These are phyloP conservation scores for Therioaphis trifolii DNA, from an alignment of 2,888 invertebrate species.

Conservation along the genomic window DNA sequence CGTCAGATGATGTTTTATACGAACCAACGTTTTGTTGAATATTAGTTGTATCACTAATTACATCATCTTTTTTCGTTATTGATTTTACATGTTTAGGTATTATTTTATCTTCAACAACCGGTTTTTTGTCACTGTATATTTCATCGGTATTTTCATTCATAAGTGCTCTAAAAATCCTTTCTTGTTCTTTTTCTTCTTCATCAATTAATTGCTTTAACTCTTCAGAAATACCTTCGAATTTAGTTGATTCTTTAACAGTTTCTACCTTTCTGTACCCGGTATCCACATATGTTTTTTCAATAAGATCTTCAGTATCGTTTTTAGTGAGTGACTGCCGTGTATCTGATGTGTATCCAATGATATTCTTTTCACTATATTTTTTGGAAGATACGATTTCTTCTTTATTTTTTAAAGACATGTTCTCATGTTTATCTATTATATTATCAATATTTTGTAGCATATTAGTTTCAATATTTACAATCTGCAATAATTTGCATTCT, in stretches of 20 bases:
- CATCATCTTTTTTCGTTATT: constrained; percentile 51
- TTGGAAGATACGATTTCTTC: background rate
- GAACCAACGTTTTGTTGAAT: background rate
- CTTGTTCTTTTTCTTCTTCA: constrained; percentile 64
- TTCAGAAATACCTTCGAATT: constrained; percentile 63
- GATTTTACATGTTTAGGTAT: constrained; percentile 59
- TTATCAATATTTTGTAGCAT: constrained; percentile 62
- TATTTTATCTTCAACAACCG: constrained; percentile 63
- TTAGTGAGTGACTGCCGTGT: background rate
- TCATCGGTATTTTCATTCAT: constrained; percentile 61
- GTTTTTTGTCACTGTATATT: constrained; percentile 11
- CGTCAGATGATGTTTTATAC: background rate
- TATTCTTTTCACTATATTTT: background rate
- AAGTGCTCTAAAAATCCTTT: constrained; percentile 58
- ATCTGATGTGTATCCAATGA: background rate
- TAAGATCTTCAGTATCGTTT: constrained; percentile 19
- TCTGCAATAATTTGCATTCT: constrained; percentile 62
- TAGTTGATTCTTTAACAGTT: constrained; percentile 57
- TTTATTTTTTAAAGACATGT: background rate
- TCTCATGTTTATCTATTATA: constrained; percentile 47
- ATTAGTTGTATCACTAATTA: constrained; percentile 35
- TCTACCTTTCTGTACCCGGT: constrained; percentile 39
- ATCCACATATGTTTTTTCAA: constrained; percentile 40
- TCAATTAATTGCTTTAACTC: constrained; percentile 65
- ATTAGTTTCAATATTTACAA: constrained; percentile 63